A percentile compares a stretch with the other conserved stretches of the same genome.
These are phyloP conservation scores for Helicoverpa assulta DNA, from an alignment of 2,888 invertebrate genomes.

Conservation along the genomic window DNA sequence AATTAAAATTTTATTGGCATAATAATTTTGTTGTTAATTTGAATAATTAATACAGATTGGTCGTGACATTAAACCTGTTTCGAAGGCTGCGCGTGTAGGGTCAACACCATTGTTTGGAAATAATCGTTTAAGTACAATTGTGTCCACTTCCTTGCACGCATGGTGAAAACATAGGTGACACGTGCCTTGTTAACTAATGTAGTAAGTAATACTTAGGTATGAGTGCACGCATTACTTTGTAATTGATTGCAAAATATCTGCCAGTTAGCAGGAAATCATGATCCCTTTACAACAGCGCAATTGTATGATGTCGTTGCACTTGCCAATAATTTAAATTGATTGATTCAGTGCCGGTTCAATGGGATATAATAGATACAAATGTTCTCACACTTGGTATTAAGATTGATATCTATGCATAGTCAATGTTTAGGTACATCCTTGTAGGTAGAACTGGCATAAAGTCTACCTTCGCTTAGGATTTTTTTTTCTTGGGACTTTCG, in stretches of 20 bases:
- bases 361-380: slow-evolving; percentile 3
- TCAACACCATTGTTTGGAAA: slow-evolving; percentile 25
- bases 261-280: neutral
- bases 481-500: too few relatives aligned
- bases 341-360: slow-evolving; percentile 37
- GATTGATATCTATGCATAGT: neutral
- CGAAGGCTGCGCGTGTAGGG: slow-evolving; percentile 10
- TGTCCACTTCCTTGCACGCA: slow-evolving; percentile 25
- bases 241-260: slow-evolving; percentile 4
- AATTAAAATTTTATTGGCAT: slow-evolving; percentile 45
- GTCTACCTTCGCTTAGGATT: too few relatives aligned
- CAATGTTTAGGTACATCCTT: neutral
- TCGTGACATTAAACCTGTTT: slow-evolving; percentile 37
- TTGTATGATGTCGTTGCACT: slow-evolving; percentile 47
- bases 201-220: neutral
- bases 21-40: slow-evolving; percentile 21
- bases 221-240: slow-evolving; percentile 1
- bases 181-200: slow-evolving; percentile 20
- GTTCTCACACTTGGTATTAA: neutral
- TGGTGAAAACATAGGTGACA: slow-evolving; percentile 19
- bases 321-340: slow-evolving; percentile 42
- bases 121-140: slow-evolving; percentile 9
- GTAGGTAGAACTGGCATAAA: neutral
- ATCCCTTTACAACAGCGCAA: slow-evolving; percentile 8
- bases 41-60: slow-evolving; percentile 16